Evolutionary conservation across 1,140 invertebrate species (phyloP), one percentile per base, ranked within the genome.

Genomic region (Dendrolimus punctatus): DNA sequence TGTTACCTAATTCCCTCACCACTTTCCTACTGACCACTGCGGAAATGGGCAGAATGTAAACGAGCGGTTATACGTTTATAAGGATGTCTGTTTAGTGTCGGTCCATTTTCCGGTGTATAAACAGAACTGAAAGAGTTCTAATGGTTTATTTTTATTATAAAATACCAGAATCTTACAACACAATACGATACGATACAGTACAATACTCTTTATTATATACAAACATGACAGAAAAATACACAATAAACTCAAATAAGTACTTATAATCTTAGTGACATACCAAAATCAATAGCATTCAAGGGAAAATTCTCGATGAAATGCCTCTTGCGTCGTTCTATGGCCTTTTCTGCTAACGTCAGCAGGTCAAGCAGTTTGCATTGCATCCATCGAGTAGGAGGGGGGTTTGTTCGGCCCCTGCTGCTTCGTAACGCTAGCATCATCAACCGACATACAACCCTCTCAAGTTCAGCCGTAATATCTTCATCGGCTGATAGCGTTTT

Each of bases 311-410:
- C 68, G 37, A 72, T 60, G n/a, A 57, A 75, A 44, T 68, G 54
- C 44, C 58, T 66, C 50, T 66, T 76, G 37, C 73, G 67, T 53
- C 66, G 60, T 10, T 74, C 66, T 8, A 85, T 80, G 5, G 77
- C 69, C 39, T 76, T 80, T 44, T 85, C 80, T 0, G 82, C 78
- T 5, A 85, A 58, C 8, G 71, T 73, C 0, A 85, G 62, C 6
- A 85, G 51, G 37, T 83, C 82, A 4, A 78, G 67, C 40, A 85
- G 67, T 56, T 85, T 85, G 53, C 64, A 70, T 40, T 80, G 73
- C 66, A 83, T 69, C 80, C 82, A 83, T 8, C 49, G 65, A 4
- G 72, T 49, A 0, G 71, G 66, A 4, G 71, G 72, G 0, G 76
- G 71, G 0, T 44, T 51, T 5, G 57, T 55, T 6, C 58, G 60